Percentiles rank a stretch among this genome's conserved stretches.
phyloP scores from a whole-genome alignment of 1,140 invertebrate genomes.

The Drosophila rufa region DNA sequence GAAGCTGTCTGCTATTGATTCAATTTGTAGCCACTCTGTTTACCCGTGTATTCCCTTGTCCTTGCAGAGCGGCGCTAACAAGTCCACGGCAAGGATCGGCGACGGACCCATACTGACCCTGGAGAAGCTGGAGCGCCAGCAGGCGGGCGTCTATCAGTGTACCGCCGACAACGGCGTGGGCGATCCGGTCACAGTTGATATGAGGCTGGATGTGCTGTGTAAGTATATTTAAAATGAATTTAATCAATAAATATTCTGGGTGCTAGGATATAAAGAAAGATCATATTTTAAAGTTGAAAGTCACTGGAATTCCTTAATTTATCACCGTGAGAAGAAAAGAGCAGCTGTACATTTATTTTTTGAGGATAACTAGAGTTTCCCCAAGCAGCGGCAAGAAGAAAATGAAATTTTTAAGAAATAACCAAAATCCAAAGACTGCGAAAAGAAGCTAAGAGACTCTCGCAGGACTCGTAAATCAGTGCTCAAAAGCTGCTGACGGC shows the following conservation, averaged over 20 bases:
- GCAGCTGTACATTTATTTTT: neutral
- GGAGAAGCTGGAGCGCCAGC: conserved; percentile 88
- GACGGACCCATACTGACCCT: conserved; percentile 89
- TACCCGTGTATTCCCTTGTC: conserved; percentile 14
- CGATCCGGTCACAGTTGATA: conserved; percentile 87
- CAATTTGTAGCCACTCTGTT: conserved; percentile 52
- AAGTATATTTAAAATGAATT: conserved; percentile 74
- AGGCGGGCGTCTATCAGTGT: conserved; percentile 89
- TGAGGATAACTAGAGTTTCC: neutral
- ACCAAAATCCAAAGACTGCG: neutral
- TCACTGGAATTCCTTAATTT: neutral
- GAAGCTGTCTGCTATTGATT: conserved; percentile 47
- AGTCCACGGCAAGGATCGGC: conserved; percentile 85
- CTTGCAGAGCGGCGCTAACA: conserved; percentile 78
- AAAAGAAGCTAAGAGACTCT: conserved; percentile 1
- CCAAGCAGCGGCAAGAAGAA: neutral
- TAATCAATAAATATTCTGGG: neutral
- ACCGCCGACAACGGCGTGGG: conserved; percentile 90
- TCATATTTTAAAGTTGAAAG: no score
- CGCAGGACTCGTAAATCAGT: conserved; percentile 36
- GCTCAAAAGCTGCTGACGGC: conserved; percentile 30
- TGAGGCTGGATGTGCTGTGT: conserved; percentile 88
- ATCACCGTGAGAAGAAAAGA: neutral
- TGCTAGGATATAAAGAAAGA: no score
- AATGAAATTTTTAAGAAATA: neutral